phyloP scores from a whole-genome alignment of 1,140 invertebrate genomes.

The Mizuhopecten yessoensis region DNA sequence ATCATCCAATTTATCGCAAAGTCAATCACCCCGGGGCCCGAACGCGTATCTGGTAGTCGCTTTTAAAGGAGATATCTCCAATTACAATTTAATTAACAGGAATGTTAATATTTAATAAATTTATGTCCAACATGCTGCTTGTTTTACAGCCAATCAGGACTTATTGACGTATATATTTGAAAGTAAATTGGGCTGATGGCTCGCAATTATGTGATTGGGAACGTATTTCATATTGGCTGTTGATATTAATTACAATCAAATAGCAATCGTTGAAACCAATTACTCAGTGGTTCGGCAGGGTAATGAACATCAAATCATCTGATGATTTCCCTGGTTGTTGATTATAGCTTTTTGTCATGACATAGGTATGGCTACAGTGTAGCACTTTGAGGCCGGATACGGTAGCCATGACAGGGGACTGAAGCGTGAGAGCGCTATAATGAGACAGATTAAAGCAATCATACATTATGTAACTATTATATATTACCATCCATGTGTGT shows the following conservation, averaged over 20 bases:
- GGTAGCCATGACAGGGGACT: not conserved
- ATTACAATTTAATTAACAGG: conserved; percentile 67
- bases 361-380: conserved; percentile 12
- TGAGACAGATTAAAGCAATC: not conserved
- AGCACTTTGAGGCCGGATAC: not conserved
- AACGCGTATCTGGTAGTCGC: conserved; percentile 29
- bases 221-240: conserved; percentile 57
- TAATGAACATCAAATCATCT: conserved; percentile 65
- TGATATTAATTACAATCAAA: conserved; percentile 67
- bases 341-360: conserved; percentile 33
- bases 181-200: conserved; percentile 57
- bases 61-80: conserved; percentile 61
- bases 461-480: not conserved
- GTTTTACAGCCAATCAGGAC: conserved; percentile 56
- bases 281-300: conserved; percentile 56
- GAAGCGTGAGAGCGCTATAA: not conserved
- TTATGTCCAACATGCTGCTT: conserved; percentile 56
- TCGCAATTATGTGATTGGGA: conserved; percentile 63
- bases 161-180: conserved; percentile 55
- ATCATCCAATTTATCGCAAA: conserved; percentile 34
- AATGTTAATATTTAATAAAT: conserved; percentile 67
- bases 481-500: too few species aligned
- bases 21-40: conserved; percentile 35
- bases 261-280: conserved; percentile 61
- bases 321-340: conserved; percentile 17